Evolutionary conservation across 2,113 vertebrate genomes (phyloP).

Genomic region (Plectropomus leopardus): DNA sequence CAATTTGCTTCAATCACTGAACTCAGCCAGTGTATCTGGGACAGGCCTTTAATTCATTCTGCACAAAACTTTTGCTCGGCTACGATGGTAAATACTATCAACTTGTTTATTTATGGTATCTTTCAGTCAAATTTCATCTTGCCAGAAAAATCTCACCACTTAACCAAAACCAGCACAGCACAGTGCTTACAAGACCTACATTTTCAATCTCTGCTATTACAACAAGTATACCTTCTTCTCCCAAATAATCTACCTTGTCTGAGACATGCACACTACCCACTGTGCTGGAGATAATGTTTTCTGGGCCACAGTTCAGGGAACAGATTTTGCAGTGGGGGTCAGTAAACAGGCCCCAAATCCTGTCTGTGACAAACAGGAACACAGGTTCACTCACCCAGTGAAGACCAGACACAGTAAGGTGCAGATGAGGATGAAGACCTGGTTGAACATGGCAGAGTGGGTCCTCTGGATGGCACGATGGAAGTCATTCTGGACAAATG

Average conservation of each 20-base stretch:
- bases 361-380: not conserved
- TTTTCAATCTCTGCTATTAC: not conserved
- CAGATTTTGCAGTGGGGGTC: not conserved
- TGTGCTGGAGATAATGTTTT: not conserved
- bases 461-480: conserved; percentile 97
- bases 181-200: not conserved
- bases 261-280: not conserved
- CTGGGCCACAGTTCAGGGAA: not conserved
- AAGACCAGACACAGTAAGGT: conserved; percentile 98
- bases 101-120: no score
- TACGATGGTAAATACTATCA: no score
- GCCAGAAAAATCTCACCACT: not conserved
- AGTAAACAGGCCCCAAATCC: not conserved
- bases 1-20: no score
- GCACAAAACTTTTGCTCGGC: no score
- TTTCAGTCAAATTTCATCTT: not conserved
- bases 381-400: conserved; percentile 89
- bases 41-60: no score
- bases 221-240: not conserved
- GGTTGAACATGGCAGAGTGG: conserved; percentile 98
- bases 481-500: conserved; percentile 91
- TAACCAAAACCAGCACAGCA: not conserved
- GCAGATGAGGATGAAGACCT: conserved; percentile 98
- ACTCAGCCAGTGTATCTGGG: no score
- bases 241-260: not conserved